Base-by-base conservation (phyloP, 2,113 vertebrate species). In the Ameiurus melas region DNA sequence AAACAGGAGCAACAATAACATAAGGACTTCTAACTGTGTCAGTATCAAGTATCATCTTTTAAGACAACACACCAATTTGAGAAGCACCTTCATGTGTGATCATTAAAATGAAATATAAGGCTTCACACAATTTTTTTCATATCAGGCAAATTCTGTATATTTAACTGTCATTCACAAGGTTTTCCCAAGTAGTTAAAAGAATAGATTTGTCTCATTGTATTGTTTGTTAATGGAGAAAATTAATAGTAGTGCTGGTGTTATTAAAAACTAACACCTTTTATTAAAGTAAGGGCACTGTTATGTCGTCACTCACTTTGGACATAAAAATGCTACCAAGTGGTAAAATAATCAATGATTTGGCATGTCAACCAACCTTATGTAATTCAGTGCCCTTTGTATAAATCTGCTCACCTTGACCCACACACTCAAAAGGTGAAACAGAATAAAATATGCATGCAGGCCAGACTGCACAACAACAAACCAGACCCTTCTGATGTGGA, bases 371-470 rank as follows among this genome's bases (percentile, higher is more conserved):
- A 92, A 89, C 91, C 88, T 93, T 93, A 93, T 93, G 92, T 92
- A 92, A 94, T 94, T 94, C 93, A 93, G 92, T 94, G 91, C 79
- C 85, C 92, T 92, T 92, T 93, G 92, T 94, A 94, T 94, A 94
- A 94, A 95, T 94, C 91, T 89, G 87, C 91, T 94, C 93, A 95
- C 93, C 83, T 93, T 92, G 90, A 92, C 92, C 88, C 85, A 93
- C 92, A 91, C 90, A 85, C 82, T 92, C 91, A 93, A 92, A 93
- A 85, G 80, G 70, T 86, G 91, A 92, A 90, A 89, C 90, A 92
- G 25, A 91, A 47, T 27, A 77, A 91, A 83, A 87, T 88, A 84
- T 55, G 85, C 14, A 58, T 2, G 33, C 25, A 57, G 51, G 30
- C 51, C 53, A 84, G 88, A 87, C 89, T 88, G 89, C 91, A 87